These are phyloP conservation scores for Pseudomyrmex cubaensis DNA, from an alignment of 1,140 invertebrate species.

Conservation along the genomic window DNA sequence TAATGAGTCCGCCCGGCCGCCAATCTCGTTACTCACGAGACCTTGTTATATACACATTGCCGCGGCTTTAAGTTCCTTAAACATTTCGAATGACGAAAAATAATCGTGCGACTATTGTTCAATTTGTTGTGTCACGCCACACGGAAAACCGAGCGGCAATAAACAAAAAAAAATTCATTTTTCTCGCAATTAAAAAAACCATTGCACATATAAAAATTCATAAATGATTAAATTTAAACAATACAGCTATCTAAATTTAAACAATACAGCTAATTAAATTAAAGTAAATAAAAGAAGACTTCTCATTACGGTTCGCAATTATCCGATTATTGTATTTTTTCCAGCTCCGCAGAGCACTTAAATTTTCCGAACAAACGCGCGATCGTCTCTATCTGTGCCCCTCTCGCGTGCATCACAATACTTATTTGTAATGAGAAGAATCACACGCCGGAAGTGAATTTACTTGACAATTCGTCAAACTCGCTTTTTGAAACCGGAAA, in stretches of 20 bases:
- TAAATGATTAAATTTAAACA: no score
- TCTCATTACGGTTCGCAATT: slow-evolving; percentile 6
- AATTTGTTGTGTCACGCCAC: neutral
- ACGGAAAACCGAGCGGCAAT: neutral
- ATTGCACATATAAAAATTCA: no score
- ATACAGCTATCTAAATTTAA: no score
- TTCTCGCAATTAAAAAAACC: no score
- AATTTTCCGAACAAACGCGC: neutral
- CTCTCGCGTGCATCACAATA: neutral
- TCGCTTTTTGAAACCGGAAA: neutral
- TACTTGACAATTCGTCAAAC: neutral
- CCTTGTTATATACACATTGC: no score
- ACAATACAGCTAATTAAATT: no score
- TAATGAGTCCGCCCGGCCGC: neutral
- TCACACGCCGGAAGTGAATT: neutral
- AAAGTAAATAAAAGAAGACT: neutral
- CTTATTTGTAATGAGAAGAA: neutral
- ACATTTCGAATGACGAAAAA: neutral
- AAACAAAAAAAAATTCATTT: slow-evolving; percentile 2
- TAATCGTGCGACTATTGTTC: slow-evolving; percentile 24
- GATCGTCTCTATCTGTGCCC: neutral
- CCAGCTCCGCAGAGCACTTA: neutral
- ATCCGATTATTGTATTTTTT: neutral
- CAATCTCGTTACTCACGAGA: slow-evolving; percentile 39
- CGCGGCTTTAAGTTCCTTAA: slow-evolving; percentile 3